Percentiles rank a stretch among this genome's conserved stretches.
phyloP scores from a whole-genome alignment of 1,140 invertebrate genomes.

The Sminthurinus signatus region DNA sequence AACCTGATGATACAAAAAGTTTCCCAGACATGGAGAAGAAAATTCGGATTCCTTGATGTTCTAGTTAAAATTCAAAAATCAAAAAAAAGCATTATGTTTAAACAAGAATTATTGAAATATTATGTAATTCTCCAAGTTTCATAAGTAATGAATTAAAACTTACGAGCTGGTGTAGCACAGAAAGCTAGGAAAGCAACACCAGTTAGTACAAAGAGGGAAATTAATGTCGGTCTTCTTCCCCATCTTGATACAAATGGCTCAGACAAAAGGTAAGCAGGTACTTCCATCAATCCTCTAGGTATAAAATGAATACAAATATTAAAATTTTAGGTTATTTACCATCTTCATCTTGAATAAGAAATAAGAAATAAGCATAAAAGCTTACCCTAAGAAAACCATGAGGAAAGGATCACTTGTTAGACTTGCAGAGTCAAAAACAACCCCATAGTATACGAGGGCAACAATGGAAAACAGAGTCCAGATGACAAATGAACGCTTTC shows the following conservation, averaged over 20 bases:
- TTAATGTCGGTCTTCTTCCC: conserved; percentile 29
- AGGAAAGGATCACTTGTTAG: conserved; percentile 32
- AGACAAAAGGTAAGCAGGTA: conserved; percentile 30
- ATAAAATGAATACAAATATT: neutral
- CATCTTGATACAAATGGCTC: conserved; percentile 26
- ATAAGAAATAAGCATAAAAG: no score
- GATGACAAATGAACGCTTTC: conserved; percentile 23
- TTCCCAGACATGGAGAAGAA: conserved; percentile 29
- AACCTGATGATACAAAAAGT: conserved; percentile 44
- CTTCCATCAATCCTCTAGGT: conserved; percentile 37
- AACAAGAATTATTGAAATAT: neutral
- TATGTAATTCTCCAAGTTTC: no score
- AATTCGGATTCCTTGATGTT: conserved; percentile 10
- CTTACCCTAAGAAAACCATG: conserved; percentile 32
- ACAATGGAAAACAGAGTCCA: conserved; percentile 34
- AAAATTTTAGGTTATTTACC: neutral
- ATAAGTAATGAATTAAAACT: conserved; percentile 10
- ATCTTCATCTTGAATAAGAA: no score
- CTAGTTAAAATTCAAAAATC: neutral
- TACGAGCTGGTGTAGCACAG: conserved; percentile 18
- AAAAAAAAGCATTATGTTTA: neutral
- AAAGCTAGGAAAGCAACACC: conserved; percentile 14
- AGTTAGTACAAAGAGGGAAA: conserved; percentile 13
- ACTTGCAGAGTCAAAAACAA: conserved; percentile 27
- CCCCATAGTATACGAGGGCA: conserved; percentile 32